Evolutionary conservation across 2,797 vertebrate species (phyloP), one percentile per base, ranked within the genome.

Genomic region (Poecilia gillii): DNA sequence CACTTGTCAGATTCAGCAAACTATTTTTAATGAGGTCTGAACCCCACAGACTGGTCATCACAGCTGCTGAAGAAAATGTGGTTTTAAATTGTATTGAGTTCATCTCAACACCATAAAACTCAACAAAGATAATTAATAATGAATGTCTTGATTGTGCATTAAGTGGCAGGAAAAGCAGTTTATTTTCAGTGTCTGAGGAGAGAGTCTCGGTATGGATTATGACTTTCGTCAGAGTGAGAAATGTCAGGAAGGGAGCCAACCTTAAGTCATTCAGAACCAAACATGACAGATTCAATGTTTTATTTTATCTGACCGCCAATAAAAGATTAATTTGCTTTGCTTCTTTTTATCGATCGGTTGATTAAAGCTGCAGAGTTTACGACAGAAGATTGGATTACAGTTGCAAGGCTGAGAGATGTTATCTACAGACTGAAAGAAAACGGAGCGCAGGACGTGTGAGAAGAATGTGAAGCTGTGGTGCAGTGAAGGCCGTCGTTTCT

Each of bases 1-100:
- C 53, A 64, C 73, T 84, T 80, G 87, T 92, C 87, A 20, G 31
- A 75, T 90, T 87, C 87, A 82, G 74, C 7, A 72, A 79, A 84
- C 72, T 87, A 86, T 85, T 87, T 92, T 86, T 84, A 75, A 74
- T 73, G 80, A 70, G 59, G 47, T 78, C 77, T 78, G 79, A 80
- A 78, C 76, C 62, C 66, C 59, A 14, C 28, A 68, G 41, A 68
- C 71, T 13, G 16, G 14, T 47, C 20, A 9, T 68, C 39, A 39
- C 36, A 20, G 25, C 49, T 45, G 57, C 45, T 43, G 25, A 71
- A 28, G 23, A 20, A 36, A 64, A 16, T 12, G 1, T 12, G 41
- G 23, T 71, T 71, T 71, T 45, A 43, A 71, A n/a, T 41, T 41
- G 16, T 20, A 41, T 39, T 68, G 18, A 68, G 20, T 33, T 51